Base-by-base conservation (phyloP, 2,888 invertebrate genomes). In the Andrena bicolor region DNA sequence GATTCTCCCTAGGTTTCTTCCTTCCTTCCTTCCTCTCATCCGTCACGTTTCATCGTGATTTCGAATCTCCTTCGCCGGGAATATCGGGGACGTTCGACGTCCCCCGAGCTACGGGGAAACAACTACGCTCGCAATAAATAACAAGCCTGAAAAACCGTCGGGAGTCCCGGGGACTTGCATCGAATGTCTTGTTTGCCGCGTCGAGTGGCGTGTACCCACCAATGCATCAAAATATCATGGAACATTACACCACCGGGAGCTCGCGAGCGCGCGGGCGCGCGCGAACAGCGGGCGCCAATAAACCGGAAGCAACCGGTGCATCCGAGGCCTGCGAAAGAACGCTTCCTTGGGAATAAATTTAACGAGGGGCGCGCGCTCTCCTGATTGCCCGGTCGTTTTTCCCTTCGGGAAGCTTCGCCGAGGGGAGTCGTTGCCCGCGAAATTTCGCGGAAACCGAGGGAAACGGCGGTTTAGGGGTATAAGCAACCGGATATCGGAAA, bases 21-120 rank as follows among this genome's bases (percentile, higher is more conserved):
- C 86, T 80, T 84, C 81, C 82, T 87, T 82, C 89, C 76, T 84
- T 85, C 86, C 75, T 66, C 71, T 74, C 76, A 79, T 82, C 82
- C 78, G 88, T 83, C 88, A 83, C 82, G 81, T 82, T 82, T 85
- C 80, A 83, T 86, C 86, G 86, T 83, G 86, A 85, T 84, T 86
- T 75, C 76, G 69, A 64, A 70, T 71, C 77, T 74, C 63, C 77
- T 70, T 73, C 20, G 35, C 70, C 30, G 61, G 77, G 56, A 26
- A 63, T 74, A 77, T 74, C 66, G 73, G 64, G 49, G 60, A 65
- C 64, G 56, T 16, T 32, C 32, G 53, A 35, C 7, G 65, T 56
- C 28, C 23, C 23, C 23, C 28, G 13, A 32, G 20, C 49, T 10
- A 23, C 56, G 56, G 41, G 56, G 20, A 53, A 74, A 70, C 71